phyloP scores from a whole-genome alignment of 2,888 invertebrate species.

The Anodontia alba region DNA sequence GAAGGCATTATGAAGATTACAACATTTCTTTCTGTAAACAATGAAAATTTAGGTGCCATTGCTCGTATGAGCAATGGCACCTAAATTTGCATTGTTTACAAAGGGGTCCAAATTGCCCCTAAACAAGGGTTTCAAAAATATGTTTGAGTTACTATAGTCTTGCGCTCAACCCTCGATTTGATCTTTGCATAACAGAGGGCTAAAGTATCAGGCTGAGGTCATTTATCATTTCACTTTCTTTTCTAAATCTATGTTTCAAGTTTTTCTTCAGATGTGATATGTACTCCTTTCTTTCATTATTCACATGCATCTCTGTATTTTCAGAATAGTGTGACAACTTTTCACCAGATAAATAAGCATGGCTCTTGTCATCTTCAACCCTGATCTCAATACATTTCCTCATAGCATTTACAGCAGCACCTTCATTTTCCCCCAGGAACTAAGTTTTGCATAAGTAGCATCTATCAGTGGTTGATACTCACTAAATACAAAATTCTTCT shows the following conservation, averaged over 20 bases:
- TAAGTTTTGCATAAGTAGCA: background rate
- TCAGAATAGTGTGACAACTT: background rate
- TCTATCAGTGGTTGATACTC: background rate
- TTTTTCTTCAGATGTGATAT: background rate
- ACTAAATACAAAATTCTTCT: constrained; percentile 4
- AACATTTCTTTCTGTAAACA: too few species aligned
- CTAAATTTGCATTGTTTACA: too few species aligned
- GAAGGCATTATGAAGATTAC: too few species aligned
- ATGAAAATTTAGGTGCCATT: too few species aligned
- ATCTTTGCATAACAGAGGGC: background rate
- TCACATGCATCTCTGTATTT: background rate
- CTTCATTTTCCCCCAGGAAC: background rate
- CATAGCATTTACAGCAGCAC: background rate
- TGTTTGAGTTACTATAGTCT: too few species aligned
- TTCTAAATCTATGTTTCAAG: background rate
- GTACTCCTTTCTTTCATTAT: background rate
- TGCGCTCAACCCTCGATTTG: too few species aligned
- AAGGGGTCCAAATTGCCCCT: too few species aligned
- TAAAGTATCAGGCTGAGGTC: background rate
- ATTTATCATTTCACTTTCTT: background rate
- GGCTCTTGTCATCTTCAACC: background rate
- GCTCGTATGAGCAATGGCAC: too few species aligned
- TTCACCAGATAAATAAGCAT: background rate
- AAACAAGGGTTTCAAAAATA: too few species aligned
- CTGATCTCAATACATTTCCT: background rate